Base-by-base conservation (phyloP, 2,888 invertebrate genomes). In the Galeruca laticollis region DNA sequence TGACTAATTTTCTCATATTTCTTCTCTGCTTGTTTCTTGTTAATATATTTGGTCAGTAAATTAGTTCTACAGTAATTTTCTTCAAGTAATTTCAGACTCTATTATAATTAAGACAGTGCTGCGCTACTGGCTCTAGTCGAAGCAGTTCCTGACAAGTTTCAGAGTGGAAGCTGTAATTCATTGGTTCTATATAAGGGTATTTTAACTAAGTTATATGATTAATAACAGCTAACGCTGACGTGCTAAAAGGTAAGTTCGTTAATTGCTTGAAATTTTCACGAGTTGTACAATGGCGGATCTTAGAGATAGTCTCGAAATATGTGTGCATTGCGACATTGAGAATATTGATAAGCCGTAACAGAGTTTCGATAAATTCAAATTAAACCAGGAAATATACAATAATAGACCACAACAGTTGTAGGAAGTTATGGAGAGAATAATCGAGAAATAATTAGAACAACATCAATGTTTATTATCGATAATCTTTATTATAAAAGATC, bases 161-260 rank as follows among this genome's bases (percentile, higher is more conserved):
- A 11, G 21, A 52, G 26, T 21, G 21, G 52, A 21, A 56, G 63
- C 40, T 68, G 63, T 69, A 68, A 71, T 71, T 71, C 71, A 71
- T 71, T 69, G 60, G 64, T 37, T 63, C 61, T 60, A 59, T 67
- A 67, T n/a, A n/a, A n/a, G n/a, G n/a, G n/a, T n/a, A n/a, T n/a
- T n/a, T n/a, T 61, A 73, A 56, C 73, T 64, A 73, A 73, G 73
- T 73, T 73, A 59, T 71, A 73, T 73, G 73, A 73, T 71, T 73
- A 73, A 73, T 73, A 73, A 67, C 69, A 33, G 57, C 63, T 54
- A 67, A 67, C 66, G 71, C 33, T 71, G 73, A 69, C 64, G 67
- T 68, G 69, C 69, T 73, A 71, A 71, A 73, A 73, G 73, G 73
- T 73, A 73, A 73, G 73, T 73, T 73, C 59, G 65, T 13, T 71